A percentile compares a stretch with the other conserved stretches of the same genome.
Conservation (phyloP, 2,113 vertebrate species). For the Psophia crepitans region DNA sequence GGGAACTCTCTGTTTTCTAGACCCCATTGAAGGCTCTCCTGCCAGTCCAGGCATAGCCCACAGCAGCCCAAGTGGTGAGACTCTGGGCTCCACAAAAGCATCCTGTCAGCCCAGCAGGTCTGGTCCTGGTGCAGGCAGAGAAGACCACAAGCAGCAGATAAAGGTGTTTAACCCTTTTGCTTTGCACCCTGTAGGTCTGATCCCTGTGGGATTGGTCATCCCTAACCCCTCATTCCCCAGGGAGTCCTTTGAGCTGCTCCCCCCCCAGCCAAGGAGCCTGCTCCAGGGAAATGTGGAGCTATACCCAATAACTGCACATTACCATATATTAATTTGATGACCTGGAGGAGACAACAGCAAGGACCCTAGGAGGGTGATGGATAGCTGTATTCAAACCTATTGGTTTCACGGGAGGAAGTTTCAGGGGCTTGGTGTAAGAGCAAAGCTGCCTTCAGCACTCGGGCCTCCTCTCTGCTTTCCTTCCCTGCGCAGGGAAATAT, state of each 20-base stretch:
- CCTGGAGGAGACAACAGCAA: neutral
- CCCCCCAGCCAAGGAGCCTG: neutral
- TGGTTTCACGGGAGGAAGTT: neutral
- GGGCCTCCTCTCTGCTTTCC: neutral
- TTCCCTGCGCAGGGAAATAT: neutral
- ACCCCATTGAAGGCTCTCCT: neutral
- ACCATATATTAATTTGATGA: neutral
- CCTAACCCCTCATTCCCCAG: neutral
- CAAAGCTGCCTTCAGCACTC: neutral
- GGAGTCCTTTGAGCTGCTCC: no score
- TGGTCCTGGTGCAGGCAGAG: neutral
- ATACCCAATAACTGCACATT: neutral
- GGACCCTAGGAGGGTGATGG: neutral
- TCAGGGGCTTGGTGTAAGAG: neutral
- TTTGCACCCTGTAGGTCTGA: neutral
- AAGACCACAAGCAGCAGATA: neutral
- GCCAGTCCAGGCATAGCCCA: fast-evolving
- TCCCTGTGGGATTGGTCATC: fast-evolving
- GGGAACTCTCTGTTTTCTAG: neutral
- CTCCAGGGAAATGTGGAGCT: neutral
- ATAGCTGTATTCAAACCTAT: neutral
- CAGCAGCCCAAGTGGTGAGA: neutral
- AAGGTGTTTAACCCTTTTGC: neutral
- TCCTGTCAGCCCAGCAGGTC: neutral
- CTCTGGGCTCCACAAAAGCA: neutral